Evolutionary conservation across 2,888 invertebrate species (phyloP), one percentile per base, ranked within the genome.

Genomic region (Incurvaria masculella): DNA sequence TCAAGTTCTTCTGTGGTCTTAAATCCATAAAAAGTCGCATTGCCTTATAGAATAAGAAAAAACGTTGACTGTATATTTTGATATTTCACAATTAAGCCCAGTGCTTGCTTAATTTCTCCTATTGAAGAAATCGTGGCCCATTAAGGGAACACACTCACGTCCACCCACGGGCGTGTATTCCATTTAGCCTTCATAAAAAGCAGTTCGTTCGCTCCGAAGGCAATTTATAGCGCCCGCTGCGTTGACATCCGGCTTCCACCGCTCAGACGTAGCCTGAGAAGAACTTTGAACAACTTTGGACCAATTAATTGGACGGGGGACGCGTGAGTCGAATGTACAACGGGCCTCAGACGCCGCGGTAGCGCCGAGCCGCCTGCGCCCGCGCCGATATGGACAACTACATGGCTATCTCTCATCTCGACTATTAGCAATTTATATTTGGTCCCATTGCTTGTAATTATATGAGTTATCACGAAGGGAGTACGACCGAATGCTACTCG

Each of bases 231-330:
- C n/a, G 42, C 42, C 21, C 10, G 42, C 21, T 21, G 16, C 6
- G 21, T 14, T 5, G 21, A 20, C 42, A 10, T 20, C 20, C 42
- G 33, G 33, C 33, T 33, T 33, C 33, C 33, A 33, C 33, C 11
- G 6, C 3, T 8, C 8, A 11, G 33, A 14, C 33, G 33, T 23
- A 10, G 33, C 6, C 33, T 8, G 11, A 20, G 42, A 21, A 14
- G 42, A 21, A 20, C 42, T 20, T 21, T 42, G 21, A 42, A 42
- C 42, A 42, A 42, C 42, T 42, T 42, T 21, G 42, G 42, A 21
- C 42, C 42, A 42, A 42, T 42, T 42, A 42, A 42, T 42, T 42
- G 42, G 42, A 20, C 21, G 42, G 14, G 2, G 17, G 16, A 21
- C 21, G 42, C 42, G 42, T 42, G 42, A 42, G 21, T 4, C 2